phyloP scores from a whole-genome alignment of 30 jellyfish, hydroid and myxozoan species.

The Pseudorhiza aurosa region DNA sequence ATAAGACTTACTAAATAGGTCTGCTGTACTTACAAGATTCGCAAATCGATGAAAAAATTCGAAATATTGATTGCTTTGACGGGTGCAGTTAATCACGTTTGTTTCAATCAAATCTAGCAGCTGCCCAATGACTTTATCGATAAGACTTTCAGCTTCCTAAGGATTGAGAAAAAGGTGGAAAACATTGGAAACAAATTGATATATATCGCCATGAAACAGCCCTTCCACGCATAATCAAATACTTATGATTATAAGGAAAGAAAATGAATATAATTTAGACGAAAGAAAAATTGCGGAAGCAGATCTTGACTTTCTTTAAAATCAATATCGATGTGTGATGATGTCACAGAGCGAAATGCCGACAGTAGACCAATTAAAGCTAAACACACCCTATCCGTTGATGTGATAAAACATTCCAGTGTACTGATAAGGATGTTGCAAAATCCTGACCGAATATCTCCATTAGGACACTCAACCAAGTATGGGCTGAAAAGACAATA shows the following conservation, averaged over 20 bases:
- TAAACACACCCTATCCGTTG: constrained; percentile 14
- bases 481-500: constrained; percentile 74
- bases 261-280: too few species aligned
- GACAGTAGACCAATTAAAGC: too few species aligned
- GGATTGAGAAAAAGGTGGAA: too few species aligned
- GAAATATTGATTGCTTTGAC: constrained; percentile 81
- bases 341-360: too few species aligned
- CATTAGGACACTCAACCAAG: constrained; percentile 79
- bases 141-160: constrained; percentile 40
- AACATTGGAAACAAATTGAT: too few species aligned
- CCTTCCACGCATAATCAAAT: too few species aligned
- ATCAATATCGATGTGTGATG: too few species aligned
- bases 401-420: constrained; percentile 13
- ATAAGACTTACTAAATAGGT: too few species aligned
- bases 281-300: too few species aligned
- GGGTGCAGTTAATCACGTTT: constrained; percentile 48
- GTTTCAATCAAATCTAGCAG: constrained; percentile 75
- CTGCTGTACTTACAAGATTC: constrained; percentile 66
- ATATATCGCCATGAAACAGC: too few species aligned
- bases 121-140: constrained; percentile 70
- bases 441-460: constrained; percentile 59
- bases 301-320: too few species aligned
- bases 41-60: constrained; percentile 76
- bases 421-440: constrained; percentile 51
- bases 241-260: too few species aligned